phyloP scores from a whole-genome alignment of 1,140 invertebrate genomes.

The Ganaspis sp. region DNA sequence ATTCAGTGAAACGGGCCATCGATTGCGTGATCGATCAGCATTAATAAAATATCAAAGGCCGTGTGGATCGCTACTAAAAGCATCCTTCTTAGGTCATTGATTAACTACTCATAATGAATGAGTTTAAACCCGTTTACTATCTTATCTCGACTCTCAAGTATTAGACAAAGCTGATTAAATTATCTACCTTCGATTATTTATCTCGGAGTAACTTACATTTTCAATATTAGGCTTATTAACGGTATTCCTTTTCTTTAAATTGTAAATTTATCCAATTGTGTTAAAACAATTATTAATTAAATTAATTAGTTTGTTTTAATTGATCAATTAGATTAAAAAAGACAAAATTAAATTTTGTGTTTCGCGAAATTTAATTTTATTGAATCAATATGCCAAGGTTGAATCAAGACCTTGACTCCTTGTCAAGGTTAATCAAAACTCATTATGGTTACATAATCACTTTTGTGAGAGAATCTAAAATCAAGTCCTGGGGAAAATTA shows the following conservation, averaged over 20 bases:
- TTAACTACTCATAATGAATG: background rate
- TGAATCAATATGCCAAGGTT: background rate
- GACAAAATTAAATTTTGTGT: too few species aligned
- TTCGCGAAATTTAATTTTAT: background rate
- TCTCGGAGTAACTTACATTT: slow-evolving; percentile 9
- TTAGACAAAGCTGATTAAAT: background rate
- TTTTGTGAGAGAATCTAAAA: background rate
- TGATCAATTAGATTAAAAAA: too few species aligned
- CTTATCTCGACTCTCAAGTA: background rate
- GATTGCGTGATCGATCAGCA: slow-evolving; percentile 13
- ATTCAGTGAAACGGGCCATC: slow-evolving; percentile 39
- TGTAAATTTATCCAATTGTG: too few species aligned
- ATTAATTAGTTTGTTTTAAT: too few species aligned
- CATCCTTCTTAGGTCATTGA: background rate
- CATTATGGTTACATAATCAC: background rate
- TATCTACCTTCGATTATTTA: background rate
- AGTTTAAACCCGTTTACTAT: background rate
- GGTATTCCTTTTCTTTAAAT: background rate
- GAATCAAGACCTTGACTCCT: background rate
- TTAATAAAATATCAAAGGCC: slow-evolving; percentile 9
- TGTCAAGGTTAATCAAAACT: background rate
- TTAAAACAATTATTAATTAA: too few species aligned
- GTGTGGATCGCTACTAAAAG: background rate
- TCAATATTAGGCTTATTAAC: background rate
- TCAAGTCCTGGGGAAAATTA: background rate